These are phyloP conservation scores for Ptychobarbus kaznakovi DNA, from an alignment of 2,797 vertebrate genomes.

Conservation along the genomic window DNA sequence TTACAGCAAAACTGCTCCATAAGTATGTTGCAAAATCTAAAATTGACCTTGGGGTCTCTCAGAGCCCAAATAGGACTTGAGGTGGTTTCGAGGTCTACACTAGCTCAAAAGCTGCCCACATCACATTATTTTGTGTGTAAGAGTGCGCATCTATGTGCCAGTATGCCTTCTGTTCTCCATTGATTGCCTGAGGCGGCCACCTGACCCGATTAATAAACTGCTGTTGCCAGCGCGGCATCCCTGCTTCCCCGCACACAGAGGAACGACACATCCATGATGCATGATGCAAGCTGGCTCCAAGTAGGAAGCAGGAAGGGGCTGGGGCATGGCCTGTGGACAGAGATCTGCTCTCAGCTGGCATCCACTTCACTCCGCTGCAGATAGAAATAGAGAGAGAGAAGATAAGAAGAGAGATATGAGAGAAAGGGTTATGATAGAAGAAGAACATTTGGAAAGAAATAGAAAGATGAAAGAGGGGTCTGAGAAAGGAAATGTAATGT, in stretches of 20 bases:
- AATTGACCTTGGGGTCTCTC: neutral
- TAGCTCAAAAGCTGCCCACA: slow-evolving; percentile 1
- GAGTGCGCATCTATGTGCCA: slow-evolving; percentile 16
- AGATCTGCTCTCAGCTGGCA: slow-evolving; percentile 57
- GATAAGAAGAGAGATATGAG: neutral
- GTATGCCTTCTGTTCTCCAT: slow-evolving; percentile 42
- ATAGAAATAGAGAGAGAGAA: slow-evolving; percentile 3
- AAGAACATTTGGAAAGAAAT: neutral
- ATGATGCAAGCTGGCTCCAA: slow-evolving; percentile 64
- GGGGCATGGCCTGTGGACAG: slow-evolving; percentile 56
- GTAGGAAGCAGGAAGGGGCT: slow-evolving; percentile 64
- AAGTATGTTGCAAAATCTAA: neutral
- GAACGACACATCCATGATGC: slow-evolving; percentile 69
- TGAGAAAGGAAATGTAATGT: slow-evolving; percentile 12
- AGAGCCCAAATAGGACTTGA: neutral
- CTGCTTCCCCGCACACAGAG: slow-evolving; percentile 47
- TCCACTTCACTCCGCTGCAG: slow-evolving; percentile 54
- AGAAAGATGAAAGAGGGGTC: neutral
- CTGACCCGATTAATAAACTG: slow-evolving; percentile 71
- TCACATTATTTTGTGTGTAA: slow-evolving; percentile 21
- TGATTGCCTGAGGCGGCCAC: slow-evolving; percentile 61
- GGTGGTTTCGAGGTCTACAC: neutral
- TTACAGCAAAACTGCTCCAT: neutral
- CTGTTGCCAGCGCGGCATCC: slow-evolving; percentile 46
- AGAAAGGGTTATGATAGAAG: neutral